Evolutionary conservation across 1,140 invertebrate species (phyloP).

Genomic region (Hypothenemus hampei): DNA sequence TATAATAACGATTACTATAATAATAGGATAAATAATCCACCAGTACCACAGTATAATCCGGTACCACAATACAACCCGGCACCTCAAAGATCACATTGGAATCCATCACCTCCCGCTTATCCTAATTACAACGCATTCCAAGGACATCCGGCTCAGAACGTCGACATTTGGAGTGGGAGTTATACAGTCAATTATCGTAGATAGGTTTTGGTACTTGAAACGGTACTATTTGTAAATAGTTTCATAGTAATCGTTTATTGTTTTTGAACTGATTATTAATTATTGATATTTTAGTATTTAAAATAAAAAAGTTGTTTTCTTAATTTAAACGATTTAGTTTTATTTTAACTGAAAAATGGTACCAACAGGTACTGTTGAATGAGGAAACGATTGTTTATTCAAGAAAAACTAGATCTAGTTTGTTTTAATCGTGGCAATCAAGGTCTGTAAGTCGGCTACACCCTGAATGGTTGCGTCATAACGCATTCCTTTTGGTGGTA

Average conservation of each 20-base stretch:
- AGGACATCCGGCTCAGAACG: constrained; percentile 59
- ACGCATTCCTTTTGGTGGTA: too few species aligned
- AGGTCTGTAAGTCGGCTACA: too few species aligned
- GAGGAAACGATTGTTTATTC: too few species aligned
- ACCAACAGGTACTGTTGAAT: too few species aligned
- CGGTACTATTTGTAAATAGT: not conserved
- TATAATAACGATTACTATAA: constrained; percentile 37
- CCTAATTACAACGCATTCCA: constrained; percentile 43
- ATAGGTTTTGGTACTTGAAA: constrained; percentile 6
- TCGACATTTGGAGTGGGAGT: constrained; percentile 61
- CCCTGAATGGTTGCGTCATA: too few species aligned
- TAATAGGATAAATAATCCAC: constrained; percentile 36
- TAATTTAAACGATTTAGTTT: too few species aligned
- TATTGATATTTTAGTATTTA: too few species aligned
- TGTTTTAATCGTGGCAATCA: too few species aligned
- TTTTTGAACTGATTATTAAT: not conserved
- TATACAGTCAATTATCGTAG: constrained; percentile 61
- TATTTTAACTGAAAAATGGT: too few species aligned
- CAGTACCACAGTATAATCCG: constrained; percentile 34
- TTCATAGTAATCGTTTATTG: not conserved
- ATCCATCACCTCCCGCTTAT: constrained; percentile 41
- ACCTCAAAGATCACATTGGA: constrained; percentile 44
- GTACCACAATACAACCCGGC: constrained; percentile 31
- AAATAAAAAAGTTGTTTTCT: not conserved
- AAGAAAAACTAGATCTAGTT: too few species aligned